Percentiles rank a stretch among this genome's conserved stretches.
phyloP scores from a whole-genome alignment of 2,888 invertebrate genomes.

The Hipparchia semele region DNA sequence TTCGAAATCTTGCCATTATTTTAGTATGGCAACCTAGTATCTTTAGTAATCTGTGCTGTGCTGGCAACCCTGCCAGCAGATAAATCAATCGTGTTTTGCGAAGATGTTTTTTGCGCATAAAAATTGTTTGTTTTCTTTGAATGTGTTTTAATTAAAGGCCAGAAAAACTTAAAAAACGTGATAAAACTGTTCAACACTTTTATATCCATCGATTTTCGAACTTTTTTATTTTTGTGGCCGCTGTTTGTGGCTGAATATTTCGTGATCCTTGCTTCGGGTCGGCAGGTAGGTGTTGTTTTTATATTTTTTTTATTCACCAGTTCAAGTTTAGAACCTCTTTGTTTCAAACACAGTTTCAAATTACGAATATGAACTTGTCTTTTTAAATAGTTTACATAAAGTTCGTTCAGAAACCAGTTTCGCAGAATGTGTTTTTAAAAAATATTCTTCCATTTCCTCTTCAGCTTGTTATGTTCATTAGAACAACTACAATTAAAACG shows the following conservation, averaged over 20 bases:
- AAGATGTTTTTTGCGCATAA: background rate
- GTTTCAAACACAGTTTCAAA: no score
- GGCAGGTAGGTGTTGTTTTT: conserved; percentile 38
- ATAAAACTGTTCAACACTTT: conserved; percentile 5
- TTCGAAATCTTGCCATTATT: no score
- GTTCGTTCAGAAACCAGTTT: background rate
- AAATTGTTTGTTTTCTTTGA: conserved; percentile 11
- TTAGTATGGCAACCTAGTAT: background rate
- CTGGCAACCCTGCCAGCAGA: conserved; percentile 2
- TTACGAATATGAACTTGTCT: background rate
- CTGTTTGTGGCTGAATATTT: conserved; percentile 7
- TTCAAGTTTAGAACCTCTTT: conserved; percentile 26
- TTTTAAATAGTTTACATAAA: background rate
- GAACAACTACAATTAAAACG: no score
- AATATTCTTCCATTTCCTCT: background rate
- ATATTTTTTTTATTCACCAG: conserved; percentile 29
- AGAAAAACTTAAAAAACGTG: background rate
- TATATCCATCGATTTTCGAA: background rate
- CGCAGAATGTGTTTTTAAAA: background rate
- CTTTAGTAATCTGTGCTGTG: background rate
- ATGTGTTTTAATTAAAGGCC: background rate
- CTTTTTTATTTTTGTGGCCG: background rate
- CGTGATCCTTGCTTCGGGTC: conserved; percentile 18
- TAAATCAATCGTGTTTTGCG: conserved; percentile 13
- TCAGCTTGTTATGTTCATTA: no score